Conservation (phyloP, 2,113 vertebrate species). For the Osmerus eperlanus region DNA sequence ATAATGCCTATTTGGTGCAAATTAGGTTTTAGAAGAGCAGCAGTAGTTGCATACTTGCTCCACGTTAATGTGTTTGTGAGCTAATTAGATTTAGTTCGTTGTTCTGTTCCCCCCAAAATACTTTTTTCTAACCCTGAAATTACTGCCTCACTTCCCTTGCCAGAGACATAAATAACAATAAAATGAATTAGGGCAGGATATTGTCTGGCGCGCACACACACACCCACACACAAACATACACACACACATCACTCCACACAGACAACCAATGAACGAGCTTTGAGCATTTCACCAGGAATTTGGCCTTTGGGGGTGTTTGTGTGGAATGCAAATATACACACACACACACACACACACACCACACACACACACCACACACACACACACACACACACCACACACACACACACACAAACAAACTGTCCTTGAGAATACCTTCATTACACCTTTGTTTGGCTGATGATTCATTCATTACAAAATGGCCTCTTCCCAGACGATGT, state of each 20-base stretch:
- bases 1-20: constrained; percentile 25
- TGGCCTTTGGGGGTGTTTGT: neutral
- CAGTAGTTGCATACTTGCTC: neutral
- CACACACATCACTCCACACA: neutral
- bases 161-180: constrained; percentile 22
- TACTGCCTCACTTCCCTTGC: neutral
- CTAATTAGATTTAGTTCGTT: constrained; percentile 38
- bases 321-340: neutral
- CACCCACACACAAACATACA: neutral
- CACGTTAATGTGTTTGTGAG: neutral
- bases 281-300: neutral
- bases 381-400: neutral
- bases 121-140: constrained; percentile 29
- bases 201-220: neutral
- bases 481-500: too few species aligned
- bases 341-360: neutral
- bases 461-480: too few species aligned
- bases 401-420: neutral
- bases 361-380: too few species aligned
- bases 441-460: too few species aligned
- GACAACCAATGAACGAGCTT: neutral
- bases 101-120: too few species aligned
- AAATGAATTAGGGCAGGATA: neutral
- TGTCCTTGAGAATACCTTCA: neutral
- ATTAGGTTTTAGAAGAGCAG: constrained; percentile 24